Evolutionary conservation across 2,888 invertebrate species (phyloP), one percentile per base, ranked within the genome.

Genomic region (Callyntrura guangdongensis): DNA sequence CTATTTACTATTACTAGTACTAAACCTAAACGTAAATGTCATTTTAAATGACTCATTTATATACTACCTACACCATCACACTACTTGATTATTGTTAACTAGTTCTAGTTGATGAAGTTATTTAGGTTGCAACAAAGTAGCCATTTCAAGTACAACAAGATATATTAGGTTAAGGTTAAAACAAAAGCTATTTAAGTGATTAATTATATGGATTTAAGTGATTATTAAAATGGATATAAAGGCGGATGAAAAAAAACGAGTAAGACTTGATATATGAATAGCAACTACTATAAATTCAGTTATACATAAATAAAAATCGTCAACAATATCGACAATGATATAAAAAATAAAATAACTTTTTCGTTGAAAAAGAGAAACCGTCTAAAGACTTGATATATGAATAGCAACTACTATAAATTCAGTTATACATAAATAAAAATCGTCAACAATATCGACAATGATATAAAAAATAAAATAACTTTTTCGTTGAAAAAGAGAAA

Each of bases 81-180:
- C 17, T 69, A 84, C 47, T 67, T 27, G 14, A 67, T 56, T 69
- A 49, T 56, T 69, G 27, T 69, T 69, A 69, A 69, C n/a, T 47
- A 64, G 22, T 59, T 25, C 27, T 47, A 47, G 67, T 72, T 69
- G 14, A 45, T 69, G 69, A 22, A 56, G 17, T 27, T 69, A 84
- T 79, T 47, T 53, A 89, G 88, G 61, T 89, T 69, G 88, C 88
- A 72, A 89, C 88, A 81, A 81, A 89, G 83, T 89, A 84, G 89
- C 89, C 89, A 89, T 89, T 89, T 89, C 64, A 84, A 89, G 89
- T 89, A 89, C 89, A 89, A 89, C 84, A 81, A 45, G 45, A 81
- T 81, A 59, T 59, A 81, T 6, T 49, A 77, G 49, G 1, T 9
- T 12, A 25, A 27, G 12, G 25, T 12, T 59, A 36, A 27, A 81